Evolutionary conservation across 2,797 vertebrate genomes (phyloP), one percentile per base, ranked within the genome.

Genomic region (Choloepus didactylus): DNA sequence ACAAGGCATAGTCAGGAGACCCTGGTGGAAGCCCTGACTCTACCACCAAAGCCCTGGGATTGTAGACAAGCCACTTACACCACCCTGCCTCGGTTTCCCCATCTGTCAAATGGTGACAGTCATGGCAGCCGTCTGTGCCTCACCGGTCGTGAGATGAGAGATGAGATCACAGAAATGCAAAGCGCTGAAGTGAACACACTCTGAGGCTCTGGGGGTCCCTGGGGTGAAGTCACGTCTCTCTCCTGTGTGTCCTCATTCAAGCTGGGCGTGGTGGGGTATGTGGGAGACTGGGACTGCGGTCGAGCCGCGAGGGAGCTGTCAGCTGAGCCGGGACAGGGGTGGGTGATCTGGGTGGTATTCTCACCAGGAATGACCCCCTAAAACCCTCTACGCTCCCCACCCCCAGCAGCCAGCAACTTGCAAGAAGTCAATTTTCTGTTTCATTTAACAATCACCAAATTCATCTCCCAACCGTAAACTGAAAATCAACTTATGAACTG

Each of bases 401-500:
- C 44, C 49, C 72, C 64, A 60, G 44, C 75, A 95, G 89, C 89
- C 84, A 95, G 79, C 96, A 93, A 91, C 82, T 93, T 97, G 69
- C 19, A 70, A 27, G 38, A 94, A 84, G 56, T 64, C 81, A 82
- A 87, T 96, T 97, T 85, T 81, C 6, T 14, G 73, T 93, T 89
- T 93, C 94, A 94, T 60, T 94, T 96, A 97, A 97, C 96, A 91
- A 51, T 95, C 95, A 96, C 89, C 94, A 96, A 94, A 84, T 96
- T 97, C 97, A 88, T 97, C 98, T 97, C 96, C 85, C 94, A 88
- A 97, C 88, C 87, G 93, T 97, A 90, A 96, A 91, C 70, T 90
- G 80, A 95, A 98, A 96, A 94, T 83, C 87, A 93, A 93, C 93
- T 89, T 86, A 64, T 38, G 76, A 95, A 89, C 91, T 76, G 81